Evolutionary conservation across 2,113 vertebrate genomes (phyloP).

Genomic region (Lipophrys pholis): DNA sequence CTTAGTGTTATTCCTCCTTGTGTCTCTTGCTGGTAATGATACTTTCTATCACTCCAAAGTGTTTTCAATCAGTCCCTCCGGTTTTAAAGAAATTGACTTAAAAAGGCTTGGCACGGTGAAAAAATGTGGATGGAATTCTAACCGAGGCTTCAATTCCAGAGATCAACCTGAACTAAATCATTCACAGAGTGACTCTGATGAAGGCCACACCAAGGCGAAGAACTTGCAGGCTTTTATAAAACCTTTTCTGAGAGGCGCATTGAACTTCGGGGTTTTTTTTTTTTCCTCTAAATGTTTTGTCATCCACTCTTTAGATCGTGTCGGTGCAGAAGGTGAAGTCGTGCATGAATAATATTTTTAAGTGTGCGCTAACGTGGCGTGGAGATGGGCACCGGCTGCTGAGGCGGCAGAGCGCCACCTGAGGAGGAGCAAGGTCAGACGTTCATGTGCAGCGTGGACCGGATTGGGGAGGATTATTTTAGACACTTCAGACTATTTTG

Average conservation of each 20-base stretch:
- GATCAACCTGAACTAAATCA: slow-evolving; percentile 34
- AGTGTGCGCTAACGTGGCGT: neutral
- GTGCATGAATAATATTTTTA: slow-evolving; percentile 2
- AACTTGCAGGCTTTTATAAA: too few relatives aligned
- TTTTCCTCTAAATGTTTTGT: neutral
- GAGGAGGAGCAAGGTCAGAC: slow-evolving; percentile 8
- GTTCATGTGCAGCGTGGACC: neutral
- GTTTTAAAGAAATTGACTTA: too few relatives aligned
- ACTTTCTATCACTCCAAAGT: slow-evolving; percentile 63
- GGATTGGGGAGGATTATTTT: neutral
- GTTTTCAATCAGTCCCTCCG: slow-evolving; percentile 63
- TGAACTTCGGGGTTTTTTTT: neutral
- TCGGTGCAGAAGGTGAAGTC: neutral
- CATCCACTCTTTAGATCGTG: neutral
- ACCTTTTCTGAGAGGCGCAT: too few relatives aligned
- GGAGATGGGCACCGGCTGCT: slow-evolving; percentile 5
- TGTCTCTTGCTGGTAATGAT: slow-evolving; percentile 61
- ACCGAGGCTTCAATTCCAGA: slow-evolving; percentile 51
- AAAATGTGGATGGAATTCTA: slow-evolving; percentile 66
- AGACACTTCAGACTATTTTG: neutral
- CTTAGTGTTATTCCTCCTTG: slow-evolving; percentile 41
- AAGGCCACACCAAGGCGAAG: neutral
- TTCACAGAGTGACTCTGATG: slow-evolving; percentile 27
- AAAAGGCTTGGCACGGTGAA: too few relatives aligned
- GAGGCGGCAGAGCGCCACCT: neutral